Evolutionary conservation across 1,140 invertebrate genomes (phyloP).

Genomic region (Drosophila biarmipes): DNA sequence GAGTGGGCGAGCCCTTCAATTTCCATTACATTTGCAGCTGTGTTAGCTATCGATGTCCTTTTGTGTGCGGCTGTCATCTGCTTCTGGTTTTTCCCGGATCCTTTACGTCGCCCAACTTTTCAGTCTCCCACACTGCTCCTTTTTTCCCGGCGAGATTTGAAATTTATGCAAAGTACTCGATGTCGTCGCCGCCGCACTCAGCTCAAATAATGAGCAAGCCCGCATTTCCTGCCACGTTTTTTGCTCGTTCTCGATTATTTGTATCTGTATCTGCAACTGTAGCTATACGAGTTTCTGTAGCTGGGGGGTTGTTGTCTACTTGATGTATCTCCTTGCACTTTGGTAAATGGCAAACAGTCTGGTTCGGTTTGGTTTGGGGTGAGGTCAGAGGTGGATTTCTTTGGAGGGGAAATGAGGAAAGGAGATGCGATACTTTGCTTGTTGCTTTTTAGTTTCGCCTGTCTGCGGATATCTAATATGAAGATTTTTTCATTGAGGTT

Average conservation of each 20-base stretch:
- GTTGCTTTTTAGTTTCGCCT: slow-evolving; percentile 18
- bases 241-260: slow-evolving; percentile 37
- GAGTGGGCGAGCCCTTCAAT: slow-evolving; percentile 61
- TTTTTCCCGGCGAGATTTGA: slow-evolving; percentile 66
- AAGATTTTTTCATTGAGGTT: slow-evolving; percentile 3
- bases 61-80: slow-evolving; percentile 77
- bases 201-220: slow-evolving; percentile 81
- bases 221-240: slow-evolving; percentile 83
- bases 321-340: slow-evolving; percentile 78
- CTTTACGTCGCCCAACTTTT: slow-evolving; percentile 24
- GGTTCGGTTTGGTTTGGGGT: slow-evolving; percentile 39
- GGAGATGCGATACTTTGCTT: slow-evolving; percentile 13
- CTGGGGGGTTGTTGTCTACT: slow-evolving; percentile 52
- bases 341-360: slow-evolving; percentile 68
- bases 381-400: slow-evolving; percentile 18
- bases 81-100: slow-evolving; percentile 39
- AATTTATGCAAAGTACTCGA: slow-evolving; percentile 82
- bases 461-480: slow-evolving; percentile 12
- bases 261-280: slow-evolving; percentile 60
- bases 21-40: slow-evolving; percentile 80
- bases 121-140: slow-evolving; percentile 14
- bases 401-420: slow-evolving; percentile 19
- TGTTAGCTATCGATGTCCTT: slow-evolving; percentile 78
- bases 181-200: slow-evolving; percentile 75
- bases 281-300: slow-evolving; percentile 35